Percentiles rank a stretch among this genome's conserved stretches.
These are phyloP conservation scores for Ephydatia muelleri DNA, from an alignment of 37 sponge, comb jelly and placozoan genomes.

Conservation along the genomic window DNA sequence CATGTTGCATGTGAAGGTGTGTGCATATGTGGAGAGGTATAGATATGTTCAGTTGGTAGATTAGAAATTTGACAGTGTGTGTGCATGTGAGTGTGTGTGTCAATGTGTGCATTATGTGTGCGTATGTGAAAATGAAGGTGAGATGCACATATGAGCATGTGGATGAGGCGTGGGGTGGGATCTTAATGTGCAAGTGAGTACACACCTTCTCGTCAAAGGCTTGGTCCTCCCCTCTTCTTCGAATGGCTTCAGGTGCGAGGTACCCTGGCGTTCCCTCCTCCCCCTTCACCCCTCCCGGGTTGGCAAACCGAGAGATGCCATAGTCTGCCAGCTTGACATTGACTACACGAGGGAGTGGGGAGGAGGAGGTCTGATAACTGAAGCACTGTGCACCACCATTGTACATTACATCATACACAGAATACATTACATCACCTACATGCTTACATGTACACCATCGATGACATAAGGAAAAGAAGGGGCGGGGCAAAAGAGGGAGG, in stretches of 20 bases:
- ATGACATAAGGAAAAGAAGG: background rate
- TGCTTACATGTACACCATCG: no score
- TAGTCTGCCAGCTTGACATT: conserved; percentile 93
- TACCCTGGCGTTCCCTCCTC: conserved; percentile 96
- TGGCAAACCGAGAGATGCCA: conserved; percentile 92
- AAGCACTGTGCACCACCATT: background rate
- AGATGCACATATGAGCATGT: no score
- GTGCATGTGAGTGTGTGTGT: background rate
- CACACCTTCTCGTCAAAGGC: conserved; percentile 88
- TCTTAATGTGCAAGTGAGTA: no score
- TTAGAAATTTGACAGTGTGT: background rate
- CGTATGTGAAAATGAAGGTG: no score
- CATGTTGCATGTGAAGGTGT: background rate
- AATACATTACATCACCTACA: no score
- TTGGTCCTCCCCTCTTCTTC: conserved; percentile 77
- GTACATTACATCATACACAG: background rate
- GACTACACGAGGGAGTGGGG: conserved; percentile 5
- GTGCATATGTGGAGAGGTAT: background rate
- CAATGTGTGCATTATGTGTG: background rate
- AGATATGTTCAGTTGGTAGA: background rate
- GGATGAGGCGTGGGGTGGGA: no score
- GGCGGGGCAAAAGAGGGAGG: background rate
- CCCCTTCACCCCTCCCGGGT: conserved; percentile 89
- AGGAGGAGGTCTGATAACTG: background rate
- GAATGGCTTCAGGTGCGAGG: conserved; percentile 91